Percentiles rank a stretch among this genome's conserved stretches.
These are phyloP conservation scores for Holothuria scabra DNA, from an alignment of 53 echinoderm and acorn worm genomes.

Conservation along the genomic window DNA sequence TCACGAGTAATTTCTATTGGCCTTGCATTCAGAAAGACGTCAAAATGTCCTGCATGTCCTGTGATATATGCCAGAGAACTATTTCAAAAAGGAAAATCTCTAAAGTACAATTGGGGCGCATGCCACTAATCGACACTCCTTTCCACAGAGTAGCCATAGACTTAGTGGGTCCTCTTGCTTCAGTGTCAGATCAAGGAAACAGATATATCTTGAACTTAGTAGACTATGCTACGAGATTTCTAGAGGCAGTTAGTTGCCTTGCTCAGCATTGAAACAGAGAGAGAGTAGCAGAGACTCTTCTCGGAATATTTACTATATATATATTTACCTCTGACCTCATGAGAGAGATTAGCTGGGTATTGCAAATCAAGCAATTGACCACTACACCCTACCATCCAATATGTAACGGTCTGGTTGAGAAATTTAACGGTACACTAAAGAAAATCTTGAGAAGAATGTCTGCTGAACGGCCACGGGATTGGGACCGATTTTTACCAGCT, in stretches of 20 bases:
- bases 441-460: no score
- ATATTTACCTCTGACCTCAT: no score
- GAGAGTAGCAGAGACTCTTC: no score
- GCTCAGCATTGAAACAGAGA: constrained; percentile 40
- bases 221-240: constrained; percentile 51
- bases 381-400: no score
- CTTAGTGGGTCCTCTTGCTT: constrained; percentile 44
- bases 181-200: constrained; percentile 27
- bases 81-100: background rate
- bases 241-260: constrained; percentile 45
- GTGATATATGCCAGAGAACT: background rate
- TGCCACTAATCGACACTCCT: constrained; percentile 59
- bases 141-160: constrained; percentile 55
- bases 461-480: no score
- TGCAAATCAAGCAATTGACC: no score
- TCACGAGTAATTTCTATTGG: background rate
- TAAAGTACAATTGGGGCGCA: constrained; percentile 19
- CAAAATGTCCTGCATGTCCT: background rate
- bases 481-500: no score
- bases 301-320: no score
- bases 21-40: constrained; percentile 24
- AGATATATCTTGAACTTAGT: constrained; percentile 43
- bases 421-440: no score
- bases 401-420: no score
- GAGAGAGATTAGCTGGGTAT: no score